These are phyloP conservation scores for Leucozona laternaria DNA, from an alignment of 2,888 invertebrate species.

Conservation along the genomic window DNA sequence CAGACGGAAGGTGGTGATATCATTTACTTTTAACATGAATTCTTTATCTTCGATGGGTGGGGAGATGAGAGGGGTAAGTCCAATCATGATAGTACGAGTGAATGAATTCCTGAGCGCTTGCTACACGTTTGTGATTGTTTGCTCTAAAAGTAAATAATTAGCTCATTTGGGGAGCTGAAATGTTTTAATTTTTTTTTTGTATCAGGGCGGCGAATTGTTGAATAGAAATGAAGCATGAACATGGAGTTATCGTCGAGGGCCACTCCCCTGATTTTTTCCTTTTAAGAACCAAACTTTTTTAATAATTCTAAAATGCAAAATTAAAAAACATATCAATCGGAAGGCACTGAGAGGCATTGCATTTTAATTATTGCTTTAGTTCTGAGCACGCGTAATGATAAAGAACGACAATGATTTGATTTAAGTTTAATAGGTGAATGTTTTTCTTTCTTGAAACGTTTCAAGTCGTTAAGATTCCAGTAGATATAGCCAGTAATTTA, in stretches of 20 bases:
- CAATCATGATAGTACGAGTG: constrained; percentile 24
- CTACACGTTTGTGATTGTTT: constrained; percentile 1
- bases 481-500: not conserved
- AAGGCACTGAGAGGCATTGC: not conserved
- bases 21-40: constrained; percentile 41
- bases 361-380: not conserved
- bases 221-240: not conserved
- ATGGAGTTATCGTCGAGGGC: not conserved
- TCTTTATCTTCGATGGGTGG: constrained; percentile 19
- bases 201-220: constrained; percentile 2
- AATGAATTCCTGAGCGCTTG: constrained; percentile 20
- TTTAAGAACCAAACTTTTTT: not conserved
- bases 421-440: not conserved
- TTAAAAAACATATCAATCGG: not conserved
- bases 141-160: constrained; percentile 28
- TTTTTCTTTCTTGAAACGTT: not conserved
- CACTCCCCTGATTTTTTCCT: constrained; percentile 12
- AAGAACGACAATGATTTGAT: not conserved
- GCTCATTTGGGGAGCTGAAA: constrained; percentile 6
- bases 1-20: constrained; percentile 49
- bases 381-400: not conserved
- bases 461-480: not conserved
- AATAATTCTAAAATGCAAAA: constrained; percentile 9
- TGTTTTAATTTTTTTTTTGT: constrained; percentile 11
- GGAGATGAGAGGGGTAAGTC: not conserved